Evolutionary conservation across 92 coral and sea anemone species (phyloP).

Genomic region (Zoanthus gigantus): DNA sequence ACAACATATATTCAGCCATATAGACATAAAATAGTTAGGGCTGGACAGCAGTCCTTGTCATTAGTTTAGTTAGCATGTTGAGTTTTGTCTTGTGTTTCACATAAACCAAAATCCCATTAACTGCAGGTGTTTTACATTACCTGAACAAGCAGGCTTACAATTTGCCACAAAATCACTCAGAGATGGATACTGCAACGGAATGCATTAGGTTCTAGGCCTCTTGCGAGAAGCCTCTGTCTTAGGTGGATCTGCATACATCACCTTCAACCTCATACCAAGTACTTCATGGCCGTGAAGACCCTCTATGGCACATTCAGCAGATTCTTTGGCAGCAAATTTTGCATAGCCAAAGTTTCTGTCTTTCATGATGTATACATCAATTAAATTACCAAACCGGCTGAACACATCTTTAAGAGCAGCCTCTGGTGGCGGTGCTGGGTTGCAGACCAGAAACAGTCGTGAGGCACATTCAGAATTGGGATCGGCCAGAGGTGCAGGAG

Average conservation of each 20-base stretch:
- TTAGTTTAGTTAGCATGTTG: constrained; percentile 11
- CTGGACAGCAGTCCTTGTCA: constrained; percentile 59
- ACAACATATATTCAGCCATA: constrained; percentile 22
- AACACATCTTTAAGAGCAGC: constrained; percentile 95
- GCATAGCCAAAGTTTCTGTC: constrained; percentile 99
- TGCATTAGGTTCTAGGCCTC: constrained; percentile 87
- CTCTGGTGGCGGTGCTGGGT: constrained; percentile 98
- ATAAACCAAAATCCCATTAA: constrained; percentile 37
- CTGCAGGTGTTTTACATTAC: constrained; percentile 41
- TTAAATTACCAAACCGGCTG: constrained; percentile 97
- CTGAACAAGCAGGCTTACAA: constrained; percentile 22
- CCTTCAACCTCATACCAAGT: constrained; percentile 97
- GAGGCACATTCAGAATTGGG: constrained; percentile 88
- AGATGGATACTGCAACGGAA: background rate
- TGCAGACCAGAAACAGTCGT: constrained; percentile 93
- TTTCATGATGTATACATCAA: constrained; percentile 98
- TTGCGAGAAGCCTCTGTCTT: constrained; percentile 95
- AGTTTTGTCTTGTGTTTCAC: constrained; percentile 40
- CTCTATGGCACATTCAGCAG: constrained; percentile 98
- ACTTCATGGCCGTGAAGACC: constrained; percentile 96
- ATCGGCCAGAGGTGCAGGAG: constrained; percentile 94
- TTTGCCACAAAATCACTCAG: background rate
- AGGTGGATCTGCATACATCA: constrained; percentile 99
- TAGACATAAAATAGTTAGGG: background rate
- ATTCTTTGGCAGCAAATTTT: constrained; percentile 92